Evolutionary conservation across 2,888 invertebrate species (phyloP), one percentile per base, ranked within the genome.

Genomic region (Dolichopus griseipennis): DNA sequence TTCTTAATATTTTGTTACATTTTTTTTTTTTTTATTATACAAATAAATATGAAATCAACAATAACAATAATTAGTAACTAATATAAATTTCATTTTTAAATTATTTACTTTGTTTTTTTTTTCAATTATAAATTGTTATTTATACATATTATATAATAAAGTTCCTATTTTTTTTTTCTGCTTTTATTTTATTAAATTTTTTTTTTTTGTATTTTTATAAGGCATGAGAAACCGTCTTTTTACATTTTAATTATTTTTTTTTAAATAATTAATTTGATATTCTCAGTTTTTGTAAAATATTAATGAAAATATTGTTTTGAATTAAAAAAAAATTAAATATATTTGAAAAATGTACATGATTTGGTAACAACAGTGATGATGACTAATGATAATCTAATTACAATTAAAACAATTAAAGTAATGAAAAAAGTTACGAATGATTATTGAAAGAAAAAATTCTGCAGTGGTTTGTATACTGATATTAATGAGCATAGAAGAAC

Each of bases 161-260:
- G 6, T 18, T 52, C 9, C 41, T 12, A 41, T 41, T 41, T 41
- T 41, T n/a, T 41, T 41, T 9, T 41, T 41, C 15, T 41, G 41
- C 9, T 41, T 52, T 52, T 52, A 52, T 52, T 52, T 52, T 18
- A 52, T 52, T 52, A 12, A 52, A 6, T 52, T 18, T 52, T 18
- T 52, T 52, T 52, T 6, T 18, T 12, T 52, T 52, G 9, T 52
- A 18, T 52, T 52, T 52, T 12, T 52, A 52, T 52, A 52, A 52
- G 52, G 52, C 52, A 52, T 52, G 52, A 52, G 52, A 52, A 52
- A 52, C 52, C 52, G 52, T 52, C 52, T 52, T 52, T 52, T 52
- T 12, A 18, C 18, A 4, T 27, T 27, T 27, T 27, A 27, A 4
- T 27, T 27, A 4, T 27, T 27, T 27, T 27, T 27, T 27, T 27